A percentile compares a stretch with the other conserved stretches of the same genome.
Evolutionary conservation across 2,797 vertebrate genomes (phyloP).

Genomic region (Taeniopygia guttata): DNA sequence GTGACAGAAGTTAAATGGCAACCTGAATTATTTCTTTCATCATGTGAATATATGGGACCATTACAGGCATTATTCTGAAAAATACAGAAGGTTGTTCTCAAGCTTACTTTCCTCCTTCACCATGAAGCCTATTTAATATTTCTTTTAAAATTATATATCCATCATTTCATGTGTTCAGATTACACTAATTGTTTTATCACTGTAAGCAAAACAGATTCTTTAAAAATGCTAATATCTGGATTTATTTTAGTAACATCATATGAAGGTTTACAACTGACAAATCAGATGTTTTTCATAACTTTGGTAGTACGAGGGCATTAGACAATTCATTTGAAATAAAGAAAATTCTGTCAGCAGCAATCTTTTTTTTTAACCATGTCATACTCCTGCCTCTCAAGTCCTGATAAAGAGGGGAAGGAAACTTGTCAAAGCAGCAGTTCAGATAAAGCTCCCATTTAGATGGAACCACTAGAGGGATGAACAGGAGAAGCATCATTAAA

Average conservation of each 20-base stretch:
- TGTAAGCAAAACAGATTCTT: background rate
- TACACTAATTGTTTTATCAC: background rate
- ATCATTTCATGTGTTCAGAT: background rate
- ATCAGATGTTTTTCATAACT: background rate
- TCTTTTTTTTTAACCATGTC: background rate
- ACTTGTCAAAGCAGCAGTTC: background rate
- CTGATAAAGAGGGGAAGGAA: background rate
- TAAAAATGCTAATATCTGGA: background rate
- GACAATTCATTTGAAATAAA: background rate
- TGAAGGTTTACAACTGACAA: background rate
- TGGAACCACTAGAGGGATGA: background rate
- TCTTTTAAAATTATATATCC: background rate
- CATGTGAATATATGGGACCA: background rate
- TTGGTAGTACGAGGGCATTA: background rate
- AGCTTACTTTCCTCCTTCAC: background rate
- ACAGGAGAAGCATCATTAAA: background rate
- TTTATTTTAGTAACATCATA: background rate
- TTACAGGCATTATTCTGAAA: background rate
- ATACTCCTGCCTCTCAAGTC: background rate
- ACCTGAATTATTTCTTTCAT: slow-evolving; percentile 40
- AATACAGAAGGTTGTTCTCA: background rate
- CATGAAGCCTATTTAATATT: background rate
- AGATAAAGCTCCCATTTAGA: background rate
- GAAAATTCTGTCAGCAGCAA: background rate
- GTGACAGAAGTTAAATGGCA: slow-evolving; percentile 40